Base-by-base conservation (phyloP, 2,888 invertebrate genomes). In the Phortica okadai region DNA sequence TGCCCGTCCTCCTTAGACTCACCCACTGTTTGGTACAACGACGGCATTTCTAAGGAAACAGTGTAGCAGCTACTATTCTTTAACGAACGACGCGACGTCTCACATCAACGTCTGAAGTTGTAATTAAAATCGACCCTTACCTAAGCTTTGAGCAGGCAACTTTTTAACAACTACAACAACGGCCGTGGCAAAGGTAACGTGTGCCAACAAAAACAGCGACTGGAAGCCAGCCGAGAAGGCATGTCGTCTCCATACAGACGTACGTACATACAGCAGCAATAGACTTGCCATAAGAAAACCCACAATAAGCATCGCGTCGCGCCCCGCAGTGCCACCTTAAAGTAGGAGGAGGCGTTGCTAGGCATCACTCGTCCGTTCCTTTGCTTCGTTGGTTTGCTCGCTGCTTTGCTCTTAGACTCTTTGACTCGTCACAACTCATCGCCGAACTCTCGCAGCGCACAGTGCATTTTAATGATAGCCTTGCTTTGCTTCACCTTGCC, bases 121-220 rank as follows among this genome's bases (percentile, higher is more conserved):
- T 72, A 72, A 72, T 72, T 72, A 72, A 72, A 72, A 72, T 7
- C 70, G 56, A 72, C 69, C 66, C 66, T 66, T 66, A 69, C n/a
- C 50, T 21, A 16, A 64, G 64, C 41, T 25, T 64, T 64, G 41
- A 25, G 14, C 64, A 64, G 50, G 66, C 54, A 72, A 72, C 54
- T 72, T 72, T 72, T 72, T 14, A 72, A 72, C 21, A 50, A 33
- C 45, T 8, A 45, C 21, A 21, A 45, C 10, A 45, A 45, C 10
- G 50, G 2, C 50, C 10, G 50, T 50, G 14, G 50, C 14, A 14
- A 50, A 14, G 50, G 50, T 14, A 50, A 41, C 66, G 33, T 41
- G 41, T 66, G 66, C 41, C 41, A 41, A 11, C 10, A 21, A 16
- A 25, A 54, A 50, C 50, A 33, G 11, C n/a, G 54, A 56, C 45